phyloP scores from a whole-genome alignment of 2,113 vertebrate genomes.

The Bufo gargarizans region DNA sequence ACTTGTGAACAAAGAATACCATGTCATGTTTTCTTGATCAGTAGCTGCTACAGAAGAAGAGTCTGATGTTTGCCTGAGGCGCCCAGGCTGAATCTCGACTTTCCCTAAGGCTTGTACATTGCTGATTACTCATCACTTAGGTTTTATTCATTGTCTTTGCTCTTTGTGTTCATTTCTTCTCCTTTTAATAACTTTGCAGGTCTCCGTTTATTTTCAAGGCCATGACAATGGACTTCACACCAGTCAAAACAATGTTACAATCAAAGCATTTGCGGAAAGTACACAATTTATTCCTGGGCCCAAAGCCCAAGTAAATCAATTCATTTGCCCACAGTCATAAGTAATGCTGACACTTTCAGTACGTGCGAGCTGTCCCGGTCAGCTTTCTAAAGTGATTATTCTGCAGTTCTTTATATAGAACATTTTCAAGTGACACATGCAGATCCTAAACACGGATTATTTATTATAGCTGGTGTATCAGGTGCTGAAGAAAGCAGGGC shows the following conservation, averaged over 20 bases:
- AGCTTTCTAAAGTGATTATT: conserved; percentile 16
- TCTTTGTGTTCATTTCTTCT: background rate
- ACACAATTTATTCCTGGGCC: conserved; percentile 25
- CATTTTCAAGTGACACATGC: background rate
- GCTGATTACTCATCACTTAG: background rate
- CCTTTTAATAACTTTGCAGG: background rate
- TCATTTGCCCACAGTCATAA: conserved; percentile 16
- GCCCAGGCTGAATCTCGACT: background rate
- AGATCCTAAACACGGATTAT: background rate
- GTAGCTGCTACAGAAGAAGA: background rate
- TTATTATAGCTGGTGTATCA: background rate
- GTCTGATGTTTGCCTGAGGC: background rate
- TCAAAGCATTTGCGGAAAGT: background rate
- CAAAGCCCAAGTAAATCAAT: conserved; percentile 10
- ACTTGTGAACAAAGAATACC: background rate
- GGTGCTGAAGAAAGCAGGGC: background rate
- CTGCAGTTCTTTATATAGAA: background rate
- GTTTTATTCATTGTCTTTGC: background rate
- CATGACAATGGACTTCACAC: background rate
- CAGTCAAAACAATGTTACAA: background rate
- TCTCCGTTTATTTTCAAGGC: background rate
- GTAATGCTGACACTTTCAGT: conserved; percentile 15
- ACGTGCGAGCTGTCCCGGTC: conserved; percentile 6
- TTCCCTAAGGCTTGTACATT: background rate
- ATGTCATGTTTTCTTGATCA: background rate